phyloP scores from a whole-genome alignment of 2,797 vertebrate genomes.

The Harpagifer antarcticus region DNA sequence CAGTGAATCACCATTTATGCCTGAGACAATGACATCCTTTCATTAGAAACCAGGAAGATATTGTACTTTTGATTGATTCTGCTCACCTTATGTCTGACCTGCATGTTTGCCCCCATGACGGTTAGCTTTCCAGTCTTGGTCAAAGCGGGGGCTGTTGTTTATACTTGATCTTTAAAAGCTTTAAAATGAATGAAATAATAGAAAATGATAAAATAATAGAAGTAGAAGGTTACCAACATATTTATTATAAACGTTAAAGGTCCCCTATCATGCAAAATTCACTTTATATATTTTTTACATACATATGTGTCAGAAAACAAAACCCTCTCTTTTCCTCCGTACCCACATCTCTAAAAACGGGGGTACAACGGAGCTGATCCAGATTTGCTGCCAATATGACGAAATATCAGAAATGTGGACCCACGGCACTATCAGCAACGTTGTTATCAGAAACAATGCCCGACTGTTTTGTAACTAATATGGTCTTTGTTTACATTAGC shows the following conservation, averaged over 20 bases:
- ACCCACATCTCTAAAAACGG: too few species aligned
- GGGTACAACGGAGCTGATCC: too few species aligned
- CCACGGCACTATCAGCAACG: too few species aligned
- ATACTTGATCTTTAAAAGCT: background rate
- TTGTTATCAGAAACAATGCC: too few species aligned
- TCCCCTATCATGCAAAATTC: too few species aligned
- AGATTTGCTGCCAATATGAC: too few species aligned
- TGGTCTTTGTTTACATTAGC: too few species aligned
- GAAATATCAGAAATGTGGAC: too few species aligned
- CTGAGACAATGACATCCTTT: constrained; percentile 10
- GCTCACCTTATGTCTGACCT: constrained; percentile 26
- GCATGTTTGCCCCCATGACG: background rate
- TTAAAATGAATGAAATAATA: constrained; percentile 5
- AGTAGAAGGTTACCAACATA: background rate
- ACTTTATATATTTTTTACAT: too few species aligned
- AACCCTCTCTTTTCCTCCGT: too few species aligned
- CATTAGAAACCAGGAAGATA: constrained; percentile 18
- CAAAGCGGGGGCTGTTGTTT: constrained; percentile 1
- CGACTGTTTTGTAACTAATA: too few species aligned
- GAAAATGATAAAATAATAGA: constrained; percentile 7
- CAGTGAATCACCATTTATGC: constrained; percentile 14
- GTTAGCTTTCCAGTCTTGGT: background rate
- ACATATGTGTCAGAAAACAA: too few species aligned
- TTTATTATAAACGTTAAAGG: background rate
- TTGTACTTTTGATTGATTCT: constrained; percentile 31